Conservation (phyloP, 2,113 vertebrate species). For the Caracal caracal region DNA sequence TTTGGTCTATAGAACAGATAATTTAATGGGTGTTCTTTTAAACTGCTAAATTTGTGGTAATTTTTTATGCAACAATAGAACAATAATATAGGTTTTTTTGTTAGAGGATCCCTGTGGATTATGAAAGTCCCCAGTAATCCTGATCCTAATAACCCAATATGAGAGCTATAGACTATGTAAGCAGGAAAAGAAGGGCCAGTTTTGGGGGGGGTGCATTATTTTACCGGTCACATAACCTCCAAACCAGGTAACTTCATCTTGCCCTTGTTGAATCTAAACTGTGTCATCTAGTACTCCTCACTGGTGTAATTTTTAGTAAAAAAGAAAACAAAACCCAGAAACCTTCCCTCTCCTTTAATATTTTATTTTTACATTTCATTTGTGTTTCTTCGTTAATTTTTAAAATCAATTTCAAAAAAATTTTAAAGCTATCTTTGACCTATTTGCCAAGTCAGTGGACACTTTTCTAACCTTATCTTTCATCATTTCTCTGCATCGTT, state of each 20-base stretch:
- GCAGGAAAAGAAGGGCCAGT: neutral
- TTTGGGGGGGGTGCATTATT: neutral
- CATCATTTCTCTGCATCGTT: neutral
- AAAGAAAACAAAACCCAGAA: neutral
- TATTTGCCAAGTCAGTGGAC: neutral
- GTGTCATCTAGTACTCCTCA: neutral
- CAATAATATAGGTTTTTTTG: neutral
- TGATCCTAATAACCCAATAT: neutral
- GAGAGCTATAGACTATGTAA: neutral
- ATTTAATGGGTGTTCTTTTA: conserved; percentile 66
- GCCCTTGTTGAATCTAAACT: neutral
- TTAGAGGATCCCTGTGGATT: neutral
- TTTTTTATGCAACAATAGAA: neutral
- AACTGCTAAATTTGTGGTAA: neutral
- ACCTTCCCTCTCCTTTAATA: neutral
- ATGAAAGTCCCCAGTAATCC: neutral
- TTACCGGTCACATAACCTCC: neutral
- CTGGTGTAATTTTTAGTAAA: neutral
- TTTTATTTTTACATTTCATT: neutral
- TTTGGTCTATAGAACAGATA: conserved; percentile 95
- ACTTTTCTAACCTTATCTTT: neutral
- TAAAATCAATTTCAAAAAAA: too few species aligned
- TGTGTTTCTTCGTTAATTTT: neutral
- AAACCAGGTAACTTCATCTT: neutral
- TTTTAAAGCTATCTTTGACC: neutral